A percentile compares a stretch with the other conserved stretches of the same genome.
phyloP scores from a whole-genome alignment of 2,113 vertebrate genomes.

The Percopsis transmontana region DNA sequence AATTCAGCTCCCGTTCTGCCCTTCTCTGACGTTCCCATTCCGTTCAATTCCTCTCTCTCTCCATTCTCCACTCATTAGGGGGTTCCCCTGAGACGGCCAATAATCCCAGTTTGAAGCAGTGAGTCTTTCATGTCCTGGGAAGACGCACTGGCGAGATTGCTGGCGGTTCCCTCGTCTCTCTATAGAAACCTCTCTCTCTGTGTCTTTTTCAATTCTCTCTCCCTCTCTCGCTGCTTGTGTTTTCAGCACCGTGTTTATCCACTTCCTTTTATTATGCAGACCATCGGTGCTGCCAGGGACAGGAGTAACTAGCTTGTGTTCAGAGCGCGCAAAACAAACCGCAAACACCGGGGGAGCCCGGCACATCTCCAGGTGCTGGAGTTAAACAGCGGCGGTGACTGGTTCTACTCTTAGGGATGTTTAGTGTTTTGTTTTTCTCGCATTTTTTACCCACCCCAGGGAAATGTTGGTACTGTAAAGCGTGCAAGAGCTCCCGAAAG shows the following conservation, averaged over 20 bases:
- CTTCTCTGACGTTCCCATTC: constrained; percentile 39
- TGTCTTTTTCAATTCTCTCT: constrained; percentile 9
- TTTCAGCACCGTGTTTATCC: constrained; percentile 22
- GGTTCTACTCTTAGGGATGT: constrained; percentile 9
- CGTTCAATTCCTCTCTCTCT: constrained; percentile 5
- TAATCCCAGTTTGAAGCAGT: constrained; percentile 64
- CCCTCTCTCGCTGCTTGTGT: constrained; percentile 6
- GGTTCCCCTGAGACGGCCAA: constrained; percentile 59
- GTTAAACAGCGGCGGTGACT: constrained; percentile 4
- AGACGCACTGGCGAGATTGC: constrained; percentile 49
- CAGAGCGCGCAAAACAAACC: constrained; percentile 20
- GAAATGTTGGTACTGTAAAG: constrained; percentile 2
- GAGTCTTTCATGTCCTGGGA: constrained; percentile 70
- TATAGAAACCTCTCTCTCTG: constrained; percentile 28
- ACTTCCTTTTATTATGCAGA: constrained; percentile 44
- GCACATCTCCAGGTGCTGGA: constrained; percentile 24
- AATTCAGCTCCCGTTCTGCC: not conserved
- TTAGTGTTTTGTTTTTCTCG: constrained; percentile 10
- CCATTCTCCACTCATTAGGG: constrained; percentile 52
- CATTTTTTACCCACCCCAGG: not conserved
- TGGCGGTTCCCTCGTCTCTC: constrained; percentile 43
- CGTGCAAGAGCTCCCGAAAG: not conserved
- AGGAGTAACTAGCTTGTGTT: constrained; percentile 18
- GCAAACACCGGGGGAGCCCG: constrained; percentile 36
- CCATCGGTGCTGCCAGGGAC: constrained; percentile 31